Base-by-base conservation (phyloP, 1,140 invertebrate genomes). In the Parasteatoda tepidariorum region DNA sequence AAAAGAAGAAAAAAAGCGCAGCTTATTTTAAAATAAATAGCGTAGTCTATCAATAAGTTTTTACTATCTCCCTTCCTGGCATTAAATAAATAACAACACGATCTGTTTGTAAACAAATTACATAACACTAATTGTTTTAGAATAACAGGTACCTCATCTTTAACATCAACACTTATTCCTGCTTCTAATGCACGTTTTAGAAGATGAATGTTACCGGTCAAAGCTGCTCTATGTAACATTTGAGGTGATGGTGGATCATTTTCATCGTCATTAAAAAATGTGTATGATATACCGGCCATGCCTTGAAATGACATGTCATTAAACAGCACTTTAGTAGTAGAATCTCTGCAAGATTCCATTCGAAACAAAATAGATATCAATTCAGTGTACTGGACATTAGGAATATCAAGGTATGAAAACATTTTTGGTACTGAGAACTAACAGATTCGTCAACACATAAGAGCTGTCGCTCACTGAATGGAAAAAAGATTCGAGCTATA, bases 131-230 rank as follows among this genome's bases (percentile, higher is more conserved):
- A n/a, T n/a, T n/a, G n/a, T n/a, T n/a, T n/a, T n/a, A n/a, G n/a
- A n/a, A n/a, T n/a, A n/a, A n/a, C n/a, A n/a, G 89, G 91, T 89
- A 97, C 96, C 92, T 95, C 93, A 89, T 98, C 96, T 88, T 93
- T 93, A 86, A 95, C 97, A 89, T 98, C 96, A 38, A 97, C 95
- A 90, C 97, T 95, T 55, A 98, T 96, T 87, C 96, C 96, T 62
- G 94, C 96, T 88, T 97, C 95, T 74, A 97, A 90, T n/a, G 97
- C 92, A 85, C 92, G 91, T 71, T 92, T 91, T 68, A 97, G 90
- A 61, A 92, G 92, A 41, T 93, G 92, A 41, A 94, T 90, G 89
- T 97, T 94, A 2, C 96, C 96, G 75, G 94, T 92, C 67, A 96
- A 91, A 18, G 96, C 95, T 26, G 95, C 95, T 87, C 95, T 90